A percentile compares a stretch with the other conserved stretches of the same genome.
These are phyloP conservation scores for Meteorus sp. DNA, from an alignment of 1,140 invertebrate genomes.

Conservation along the genomic window DNA sequence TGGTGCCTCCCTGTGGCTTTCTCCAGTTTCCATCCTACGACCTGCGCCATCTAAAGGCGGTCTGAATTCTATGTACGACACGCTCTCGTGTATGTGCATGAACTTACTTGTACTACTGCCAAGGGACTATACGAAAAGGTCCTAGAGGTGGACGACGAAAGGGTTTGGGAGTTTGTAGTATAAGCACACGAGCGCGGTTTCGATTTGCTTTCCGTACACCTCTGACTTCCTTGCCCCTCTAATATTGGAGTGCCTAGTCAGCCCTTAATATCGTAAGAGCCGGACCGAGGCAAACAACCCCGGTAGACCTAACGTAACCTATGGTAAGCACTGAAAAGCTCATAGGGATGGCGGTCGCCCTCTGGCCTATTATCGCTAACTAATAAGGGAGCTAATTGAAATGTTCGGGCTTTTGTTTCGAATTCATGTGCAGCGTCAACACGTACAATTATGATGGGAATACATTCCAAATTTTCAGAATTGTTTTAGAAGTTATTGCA, in stretches of 20 bases:
- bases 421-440: no score
- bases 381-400: slow-evolving; percentile 59
- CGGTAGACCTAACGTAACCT: slow-evolving; percentile 41
- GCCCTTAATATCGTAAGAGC: slow-evolving; percentile 58
- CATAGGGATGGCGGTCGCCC: slow-evolving; percentile 16
- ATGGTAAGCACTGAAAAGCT: slow-evolving; percentile 53
- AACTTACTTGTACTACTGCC: slow-evolving; percentile 14
- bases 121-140: slow-evolving; percentile 3
- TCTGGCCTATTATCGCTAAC: slow-evolving; percentile 54
- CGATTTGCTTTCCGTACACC: slow-evolving; percentile 16
- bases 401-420: slow-evolving; percentile 36
- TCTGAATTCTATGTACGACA: neutral
- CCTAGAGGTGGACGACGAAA: slow-evolving; percentile 9
- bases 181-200: slow-evolving; percentile 19
- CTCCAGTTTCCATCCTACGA: slow-evolving; percentile 14
- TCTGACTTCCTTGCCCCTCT: no score
- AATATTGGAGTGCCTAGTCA: slow-evolving; percentile 51
- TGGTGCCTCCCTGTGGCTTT: slow-evolving; percentile 13
- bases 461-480: no score
- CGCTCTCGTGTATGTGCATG: neutral
- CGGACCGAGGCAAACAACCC: slow-evolving; percentile 54
- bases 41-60: neutral
- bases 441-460: no score
- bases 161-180: slow-evolving; percentile 7
- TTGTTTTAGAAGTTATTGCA: no score